Percentiles rank a stretch among this genome's conserved stretches.
phyloP scores from a whole-genome alignment of 1,140 invertebrate genomes.

The Monochamus saltuarius region DNA sequence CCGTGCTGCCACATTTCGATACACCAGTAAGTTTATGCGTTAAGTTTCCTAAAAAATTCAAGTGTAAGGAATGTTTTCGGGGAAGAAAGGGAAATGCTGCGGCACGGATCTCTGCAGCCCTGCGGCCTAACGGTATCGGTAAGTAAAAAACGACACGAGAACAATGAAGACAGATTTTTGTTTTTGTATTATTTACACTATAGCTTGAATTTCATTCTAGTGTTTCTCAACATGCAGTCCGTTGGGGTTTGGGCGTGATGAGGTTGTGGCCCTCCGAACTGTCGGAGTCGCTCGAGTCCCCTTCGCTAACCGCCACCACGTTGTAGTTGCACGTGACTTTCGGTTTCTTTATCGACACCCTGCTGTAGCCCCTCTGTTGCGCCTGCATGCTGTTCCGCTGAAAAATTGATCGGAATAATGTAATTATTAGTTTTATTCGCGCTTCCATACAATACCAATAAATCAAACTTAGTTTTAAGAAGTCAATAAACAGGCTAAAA shows the following conservation, averaged over 20 bases:
- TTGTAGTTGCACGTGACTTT: constrained; percentile 53
- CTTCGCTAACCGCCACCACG: constrained; percentile 50
- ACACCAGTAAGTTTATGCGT: too few relatives aligned
- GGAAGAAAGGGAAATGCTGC: too few relatives aligned
- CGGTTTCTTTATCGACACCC: constrained; percentile 51
- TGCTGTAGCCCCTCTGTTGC: constrained; percentile 45
- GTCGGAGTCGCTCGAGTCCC: constrained; percentile 48
- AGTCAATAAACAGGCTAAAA: too few relatives aligned
- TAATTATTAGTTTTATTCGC: not conserved
- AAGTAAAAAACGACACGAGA: constrained; percentile 24
- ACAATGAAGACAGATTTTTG: constrained; percentile 42
- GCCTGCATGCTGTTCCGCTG: constrained; percentile 47
- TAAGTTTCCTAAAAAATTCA: too few relatives aligned
- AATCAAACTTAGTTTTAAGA: too few relatives aligned
- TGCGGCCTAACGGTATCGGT: too few relatives aligned
- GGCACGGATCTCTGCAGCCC: too few relatives aligned
- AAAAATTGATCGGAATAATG: constrained; percentile 23
- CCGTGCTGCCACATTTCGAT: too few relatives aligned
- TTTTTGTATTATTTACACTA: constrained; percentile 29
- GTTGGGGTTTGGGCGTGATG: constrained; percentile 43
- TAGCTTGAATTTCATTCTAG: constrained; percentile 8
- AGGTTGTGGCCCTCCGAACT: constrained; percentile 46
- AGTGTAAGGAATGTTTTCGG: too few relatives aligned
- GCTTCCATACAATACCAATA: too few relatives aligned
- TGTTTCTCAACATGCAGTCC: constrained; percentile 43